Conservation (phyloP, 2,113 vertebrate species). For the Tragulus kanchil region DNA sequence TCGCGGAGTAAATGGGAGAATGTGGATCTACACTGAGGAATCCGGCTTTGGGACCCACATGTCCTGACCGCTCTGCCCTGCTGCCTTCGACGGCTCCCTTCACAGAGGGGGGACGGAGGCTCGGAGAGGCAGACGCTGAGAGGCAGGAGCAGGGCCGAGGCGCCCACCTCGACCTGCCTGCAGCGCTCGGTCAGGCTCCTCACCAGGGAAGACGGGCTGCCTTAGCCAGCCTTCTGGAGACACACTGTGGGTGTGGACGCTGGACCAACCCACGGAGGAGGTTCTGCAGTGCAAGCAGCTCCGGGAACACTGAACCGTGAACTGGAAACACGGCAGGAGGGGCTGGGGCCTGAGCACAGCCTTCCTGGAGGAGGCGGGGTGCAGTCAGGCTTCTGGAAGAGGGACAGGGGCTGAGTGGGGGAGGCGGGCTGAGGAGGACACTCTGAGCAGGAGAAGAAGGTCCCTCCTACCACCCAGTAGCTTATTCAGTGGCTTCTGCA, state of each 20-base stretch:
- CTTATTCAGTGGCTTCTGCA: neutral
- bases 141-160: neutral
- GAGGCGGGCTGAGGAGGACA: neutral
- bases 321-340: fast-evolving
- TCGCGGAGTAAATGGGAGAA: neutral
- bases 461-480: neutral
- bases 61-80: neutral
- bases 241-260: neutral
- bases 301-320: fast-evolving
- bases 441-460: neutral
- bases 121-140: neutral
- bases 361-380: neutral
- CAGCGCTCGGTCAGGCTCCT: neutral
- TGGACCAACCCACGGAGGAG: neutral
- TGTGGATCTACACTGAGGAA: neutral
- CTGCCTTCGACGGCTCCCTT: neutral
- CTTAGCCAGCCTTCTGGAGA: neutral
- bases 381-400: neutral
- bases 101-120: neutral
- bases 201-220: fast-evolving
- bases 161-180: fast-evolving
- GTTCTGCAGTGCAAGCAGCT: neutral
- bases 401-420: neutral
- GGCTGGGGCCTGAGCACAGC: neutral
- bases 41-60: fast-evolving